Evolutionary conservation across 1,140 invertebrate species (phyloP), one percentile per base, ranked within the genome.

Genomic region (Sycophaga agraensis): DNA sequence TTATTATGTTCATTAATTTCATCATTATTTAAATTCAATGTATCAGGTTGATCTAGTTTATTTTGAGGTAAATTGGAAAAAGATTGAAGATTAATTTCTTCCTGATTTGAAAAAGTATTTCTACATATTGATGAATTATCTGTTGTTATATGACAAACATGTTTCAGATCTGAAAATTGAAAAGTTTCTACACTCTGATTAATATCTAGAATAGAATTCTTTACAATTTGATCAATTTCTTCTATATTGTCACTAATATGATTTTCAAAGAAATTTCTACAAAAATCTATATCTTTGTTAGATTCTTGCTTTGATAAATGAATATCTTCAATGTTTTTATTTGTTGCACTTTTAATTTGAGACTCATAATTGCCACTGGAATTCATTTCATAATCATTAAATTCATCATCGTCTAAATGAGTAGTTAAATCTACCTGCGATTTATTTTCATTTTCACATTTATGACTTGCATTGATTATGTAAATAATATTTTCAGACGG

Each of bases 1-100:
- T 60, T 71, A 67, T 53, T 72, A 71, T 17, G 68, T 26, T 58
- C 65, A 19, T 28, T 45, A 2, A 16, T 50, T 42, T 53, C n/a
- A 9, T 34, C 48, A 19, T n/a, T 61, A 2, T 34, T 31, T 19
- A 31, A 31, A 28, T 37, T n/a, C 37, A 40, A 17, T 16, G 17
- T 19, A 14, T 37, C 19, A 34, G n/a, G 26, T 17, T 2, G n/a
- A n/a, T 24, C 31, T 21, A 11, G 22, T 19, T 49, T 49, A 39
- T 9, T 50, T 21, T 21, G n/a, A 19, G 22, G 4, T 19, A 9
- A 28, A 26, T 11, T 9, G 14, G 26, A 49, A 19, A 50, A 40
- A 39, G 28, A 16, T 4, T 50, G 45, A 39, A 46, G 3, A 40
- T 40, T 34, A 35, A 1, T 24, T 34, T 34, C 16, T n/a, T 39